Evolutionary conservation across 2,888 invertebrate species (phyloP).

Genomic region (Yponomeuta cagnagella): DNA sequence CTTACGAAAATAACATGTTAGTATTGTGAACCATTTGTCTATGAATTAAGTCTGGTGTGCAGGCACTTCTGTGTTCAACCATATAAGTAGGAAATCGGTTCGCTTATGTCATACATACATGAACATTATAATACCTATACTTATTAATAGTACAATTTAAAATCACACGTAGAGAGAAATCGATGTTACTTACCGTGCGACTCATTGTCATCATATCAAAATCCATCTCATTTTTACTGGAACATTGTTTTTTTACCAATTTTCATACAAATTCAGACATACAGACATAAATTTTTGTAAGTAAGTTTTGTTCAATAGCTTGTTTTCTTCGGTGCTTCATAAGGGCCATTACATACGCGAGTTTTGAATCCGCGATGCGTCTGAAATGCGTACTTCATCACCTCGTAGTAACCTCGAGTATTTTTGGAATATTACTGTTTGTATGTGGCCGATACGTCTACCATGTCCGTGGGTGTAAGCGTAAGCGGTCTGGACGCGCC

Average conservation of each 20-base stretch:
- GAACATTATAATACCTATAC: neutral
- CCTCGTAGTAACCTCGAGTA: constrained; percentile 25
- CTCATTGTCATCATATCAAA: constrained; percentile 5
- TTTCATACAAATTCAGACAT: too few species aligned
- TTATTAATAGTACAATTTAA: constrained; percentile 9
- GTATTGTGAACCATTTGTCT: neutral
- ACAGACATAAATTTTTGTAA: neutral
- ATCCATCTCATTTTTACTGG: neutral
- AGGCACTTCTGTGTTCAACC: constrained; percentile 3
- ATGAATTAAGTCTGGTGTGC: neutral
- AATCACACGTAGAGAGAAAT: constrained; percentile 5
- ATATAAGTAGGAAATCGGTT: neutral
- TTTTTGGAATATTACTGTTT: constrained; percentile 27
- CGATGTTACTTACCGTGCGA: constrained; percentile 4
- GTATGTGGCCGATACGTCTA: constrained; percentile 61
- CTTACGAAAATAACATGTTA: neutral
- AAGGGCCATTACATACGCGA: neutral
- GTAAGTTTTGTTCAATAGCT: neutral
- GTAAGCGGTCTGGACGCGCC: constrained; percentile 38
- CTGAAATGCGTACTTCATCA: constrained; percentile 48
- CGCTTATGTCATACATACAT: neutral
- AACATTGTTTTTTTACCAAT: constrained; percentile 5
- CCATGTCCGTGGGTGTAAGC: constrained; percentile 47
- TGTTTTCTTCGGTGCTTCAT: neutral
- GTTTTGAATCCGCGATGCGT: neutral